Evolutionary conservation across 2,888 invertebrate genomes (phyloP), one percentile per base, ranked within the genome.

Genomic region (Ditula angustiorana): DNA sequence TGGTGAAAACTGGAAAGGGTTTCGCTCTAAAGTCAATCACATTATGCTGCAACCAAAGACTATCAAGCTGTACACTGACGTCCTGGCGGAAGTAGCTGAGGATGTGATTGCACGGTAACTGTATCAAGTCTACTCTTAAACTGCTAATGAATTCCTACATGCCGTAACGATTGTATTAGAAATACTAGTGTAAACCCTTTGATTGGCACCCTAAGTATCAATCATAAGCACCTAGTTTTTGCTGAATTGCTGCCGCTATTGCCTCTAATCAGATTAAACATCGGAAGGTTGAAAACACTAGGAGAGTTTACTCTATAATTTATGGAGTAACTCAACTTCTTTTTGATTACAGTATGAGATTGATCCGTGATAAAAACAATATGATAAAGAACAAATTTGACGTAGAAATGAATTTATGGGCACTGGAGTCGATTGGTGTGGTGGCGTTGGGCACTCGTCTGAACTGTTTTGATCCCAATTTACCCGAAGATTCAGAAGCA

Each of bases 1-100:
- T 79, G 96, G 96, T 1, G 94, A 95, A 74, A 94, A 94, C 64
- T 96, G 96, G 96, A 94, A 95, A 80, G 86, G 93, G 67, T 94
- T 96, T 68, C 92, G 96, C 44, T 94, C 94, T 30, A 95, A 94
- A 77, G 95, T 96, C 2, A 96, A 96, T 76, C 94, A 95, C 75
- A 94, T 95, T 26, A 94, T 96, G 94, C 88, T 96, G 78, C 94
- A 95, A 75, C 95, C 96, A 0, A 90, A 94, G 69, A 94, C 94
- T 3, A 95, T 95, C 0, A 93, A 93, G 71, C 92, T 94, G 78
- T 96, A 95, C 76, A 84, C 95, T 7, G 86, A 88, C 19, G 89
- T 92, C 1, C 94, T 95, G 59, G 94, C 95, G 75, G 90, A 93
- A 67, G 94, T 95, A 0, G 94, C 95, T 1, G 78, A 87, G 41